Conservation (phyloP, 2,888 invertebrate species). For the Clunio marinus region DNA sequence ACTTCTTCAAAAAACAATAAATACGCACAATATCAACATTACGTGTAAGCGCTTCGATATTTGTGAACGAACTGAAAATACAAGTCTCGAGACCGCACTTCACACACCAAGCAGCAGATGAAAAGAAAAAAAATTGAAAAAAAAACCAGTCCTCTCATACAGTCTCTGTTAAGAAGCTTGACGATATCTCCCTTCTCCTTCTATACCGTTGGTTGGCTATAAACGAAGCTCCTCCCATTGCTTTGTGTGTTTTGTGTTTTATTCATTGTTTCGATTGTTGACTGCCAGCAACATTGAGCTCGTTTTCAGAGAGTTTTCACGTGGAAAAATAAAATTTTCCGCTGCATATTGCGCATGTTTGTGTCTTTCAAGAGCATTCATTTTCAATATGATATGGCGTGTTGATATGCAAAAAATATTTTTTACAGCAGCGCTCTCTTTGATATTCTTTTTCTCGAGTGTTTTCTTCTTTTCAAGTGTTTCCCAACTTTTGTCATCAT, state of each 20-base stretch:
- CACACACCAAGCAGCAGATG: slow-evolving; percentile 21
- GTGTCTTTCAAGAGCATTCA: slow-evolving; percentile 28
- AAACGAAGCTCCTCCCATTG: background rate
- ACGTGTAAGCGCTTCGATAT: slow-evolving; percentile 39
- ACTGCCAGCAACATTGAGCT: background rate
- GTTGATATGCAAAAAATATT: slow-evolving; percentile 26
- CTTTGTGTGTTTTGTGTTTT: background rate
- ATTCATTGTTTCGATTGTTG: slow-evolving; percentile 24
- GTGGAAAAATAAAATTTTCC: slow-evolving; percentile 6
- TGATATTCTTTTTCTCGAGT: background rate
- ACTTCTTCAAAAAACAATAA: slow-evolving; percentile 31
- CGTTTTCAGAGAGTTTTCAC: slow-evolving; percentile 9
- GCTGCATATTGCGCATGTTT: slow-evolving; percentile 24
- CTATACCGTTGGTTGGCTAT: slow-evolving; percentile 18
- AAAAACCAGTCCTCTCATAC: slow-evolving; percentile 28
- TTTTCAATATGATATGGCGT: slow-evolving; percentile 24
- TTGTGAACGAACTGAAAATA: slow-evolving; percentile 39
- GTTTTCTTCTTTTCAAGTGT: slow-evolving; percentile 10
- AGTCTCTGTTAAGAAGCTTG: background rate
- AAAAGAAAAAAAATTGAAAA: slow-evolving; percentile 4
- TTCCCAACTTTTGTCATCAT: slow-evolving; percentile 21
- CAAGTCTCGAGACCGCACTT: slow-evolving; percentile 37
- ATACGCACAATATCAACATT: slow-evolving; percentile 40
- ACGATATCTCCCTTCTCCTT: slow-evolving; percentile 24
- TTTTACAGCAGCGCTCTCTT: slow-evolving; percentile 12